Base-by-base conservation (phyloP, 1,140 invertebrate genomes). In the Trichonephila clavata region DNA sequence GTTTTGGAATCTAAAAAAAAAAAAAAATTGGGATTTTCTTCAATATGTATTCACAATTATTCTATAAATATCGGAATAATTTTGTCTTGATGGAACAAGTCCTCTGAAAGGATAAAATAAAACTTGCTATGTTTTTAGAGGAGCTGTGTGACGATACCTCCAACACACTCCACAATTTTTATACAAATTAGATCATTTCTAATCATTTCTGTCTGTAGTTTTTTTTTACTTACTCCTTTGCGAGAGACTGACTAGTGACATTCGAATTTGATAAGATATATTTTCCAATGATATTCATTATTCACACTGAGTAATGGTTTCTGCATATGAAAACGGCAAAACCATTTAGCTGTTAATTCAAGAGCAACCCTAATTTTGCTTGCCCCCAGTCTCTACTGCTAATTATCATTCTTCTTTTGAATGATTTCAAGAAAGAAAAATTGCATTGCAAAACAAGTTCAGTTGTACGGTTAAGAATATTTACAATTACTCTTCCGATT, bases 191-290 rank as follows among this genome's bases (percentile, higher is more conserved):
- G 32, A 39, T 2, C 32, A 39, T 3, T 39, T 1, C 32, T 39
- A 39, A 39, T 4, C 0, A 39, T 39, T 39, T 39, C 4, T 39
- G 32, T 3, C 32, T 39, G 32, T 39, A 39, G 4, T 39, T 39
- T 39, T 39, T 39, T 39, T 39, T 39, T 39, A 39, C 32, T 39
- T 39, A 39, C 32, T 39, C 4, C 32, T 39, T 39, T 39, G 32
- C 32, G 1, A 39, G 32, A 39, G 32, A 39, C 32, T 39, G 32
- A 39, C 32, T 39, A 39, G 4, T 39, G 32, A 39, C 71, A 32
- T 32, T 77, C 71, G 20, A 77, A 14, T 77, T 77, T 77, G 71
- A 77, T 77, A 77, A 77, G 71, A 68, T 7, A 50, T 50, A 50
- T 63, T 21, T 63, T 18, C 16, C 71, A 77, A 77, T 77, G 71